Base-by-base conservation (phyloP, 2,888 invertebrate species). In the Eremobia ochroleuca region DNA sequence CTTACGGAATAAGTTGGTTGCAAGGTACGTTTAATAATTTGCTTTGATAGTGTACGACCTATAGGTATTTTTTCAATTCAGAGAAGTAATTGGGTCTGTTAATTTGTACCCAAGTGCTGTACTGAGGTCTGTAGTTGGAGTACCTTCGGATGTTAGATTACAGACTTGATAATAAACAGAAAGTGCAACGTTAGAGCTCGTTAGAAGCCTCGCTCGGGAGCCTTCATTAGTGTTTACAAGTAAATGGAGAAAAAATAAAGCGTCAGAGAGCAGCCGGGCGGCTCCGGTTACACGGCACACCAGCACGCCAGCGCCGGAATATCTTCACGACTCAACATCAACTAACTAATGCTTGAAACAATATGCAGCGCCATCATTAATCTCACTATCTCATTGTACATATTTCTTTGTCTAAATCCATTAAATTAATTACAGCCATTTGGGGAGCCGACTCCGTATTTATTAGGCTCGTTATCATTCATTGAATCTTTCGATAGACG, bases 351-450 rank as follows among this genome's bases (percentile, higher is more conserved):
- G 93, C 92, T 92, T 93, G 92, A 93, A 95, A 94, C 94, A 95
- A 93, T 93, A 91, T 91, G 89, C 89, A 91, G 90, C 86, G 88
- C 90, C 89, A 88, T 91, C 92, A 95, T 96, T 94, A 95, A 95
- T 96, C 95, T 95, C 93, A 95, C 96, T 96, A 96, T 96, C 96
- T 96, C 94, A 93, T 92, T 94, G 94, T 95, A 96, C 95, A 96
- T 95, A 96, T 96, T 96, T 96, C 96, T 96, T 96, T 96, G 96
- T 96, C 95, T 96, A 95, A 96, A 96, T 96, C 95, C 96, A 96
- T 96, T 96, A 96, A 96, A 96, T 96, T 96, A 96, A 97, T 96
- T 96, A 96, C 95, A 91, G 92, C 93, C 94, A 95, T 96, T 96
- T 94, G 93, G 94, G 95, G 95, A 94, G 95, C 93, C 95, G 95